Percentiles rank a stretch among this genome's conserved stretches.
These are phyloP conservation scores for Resseliella maxima DNA, from an alignment of 2,888 invertebrate genomes.

Conservation along the genomic window DNA sequence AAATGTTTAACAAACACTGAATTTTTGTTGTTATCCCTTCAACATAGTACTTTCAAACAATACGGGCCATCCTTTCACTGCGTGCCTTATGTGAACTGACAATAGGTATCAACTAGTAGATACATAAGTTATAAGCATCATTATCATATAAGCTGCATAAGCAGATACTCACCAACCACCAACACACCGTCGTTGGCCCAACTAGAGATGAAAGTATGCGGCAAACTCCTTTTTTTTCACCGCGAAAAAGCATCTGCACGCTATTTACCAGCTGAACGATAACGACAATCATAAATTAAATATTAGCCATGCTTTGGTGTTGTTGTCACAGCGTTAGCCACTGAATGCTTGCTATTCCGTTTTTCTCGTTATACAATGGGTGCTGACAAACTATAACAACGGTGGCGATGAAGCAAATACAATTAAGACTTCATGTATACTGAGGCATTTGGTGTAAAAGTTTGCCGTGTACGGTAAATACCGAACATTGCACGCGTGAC, in stretches of 20 bases:
- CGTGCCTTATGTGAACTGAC: not conserved
- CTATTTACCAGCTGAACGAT: conserved; percentile 34
- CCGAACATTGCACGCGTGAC: conserved; percentile 21
- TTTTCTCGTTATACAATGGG: not conserved
- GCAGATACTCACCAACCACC: not conserved
- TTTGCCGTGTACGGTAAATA: not conserved
- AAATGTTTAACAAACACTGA: conserved; percentile 26
- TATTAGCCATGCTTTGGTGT: conserved; percentile 35
- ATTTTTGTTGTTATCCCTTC: not conserved
- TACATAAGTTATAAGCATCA: conserved; percentile 45
- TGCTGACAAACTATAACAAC: conserved; percentile 36
- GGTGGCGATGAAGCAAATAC: conserved; percentile 48
- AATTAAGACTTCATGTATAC: conserved; percentile 43
- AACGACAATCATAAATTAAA: conserved; percentile 51
- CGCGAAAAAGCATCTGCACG: not conserved
- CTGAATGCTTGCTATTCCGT: conserved; percentile 20
- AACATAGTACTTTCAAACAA: not conserved
- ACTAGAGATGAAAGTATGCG: not conserved
- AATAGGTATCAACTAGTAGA: not conserved
- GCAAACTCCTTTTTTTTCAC: not conserved
- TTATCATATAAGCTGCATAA: conserved; percentile 19
- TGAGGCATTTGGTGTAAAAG: not conserved
- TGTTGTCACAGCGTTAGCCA: conserved; percentile 40
- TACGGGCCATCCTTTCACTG: not conserved
- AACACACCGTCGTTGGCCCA: not conserved